Base-by-base conservation (phyloP, 2,888 invertebrate genomes). In the Agriopis leucophaearia region DNA sequence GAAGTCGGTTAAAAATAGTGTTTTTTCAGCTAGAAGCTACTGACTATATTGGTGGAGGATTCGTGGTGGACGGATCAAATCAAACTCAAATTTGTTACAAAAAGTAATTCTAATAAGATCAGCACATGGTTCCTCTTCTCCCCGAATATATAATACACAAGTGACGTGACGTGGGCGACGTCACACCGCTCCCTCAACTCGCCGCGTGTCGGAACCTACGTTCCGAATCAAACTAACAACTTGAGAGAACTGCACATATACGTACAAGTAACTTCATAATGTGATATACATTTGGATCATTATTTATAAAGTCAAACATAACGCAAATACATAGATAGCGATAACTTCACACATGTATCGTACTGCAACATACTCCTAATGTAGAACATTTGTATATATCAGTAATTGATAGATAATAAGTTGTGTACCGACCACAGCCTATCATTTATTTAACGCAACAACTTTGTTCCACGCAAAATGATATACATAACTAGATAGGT, bases 61-160 rank as follows among this genome's bases (percentile, higher is more conserved):
- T 27, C 27, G 3, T 27, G 9, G 1, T 7, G 3, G 7, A 16
- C 10, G 38, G 38, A 38, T 55, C 15, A 59, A 65, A 65, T 67
- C 40, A 67, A 67, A 67, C 15, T 35, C 66, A n/a, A 57, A 48
- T 58, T 8, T 54, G 52, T 67, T 67, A 67, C 58, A 67, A 67
- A 66, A 59, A 62, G 57, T 59, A 59, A 59, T 59, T 59, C 59
- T 59, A 59, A 59, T 59, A 59, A 59, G 59, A 59, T 59, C 59
- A 59, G 59, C 59, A 59, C 59, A 59, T 50, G 59, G 59, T 59
- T 50, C 48, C 18, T 42, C 12, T 42, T 38, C 40, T 59, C 50
- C 27, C 58, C 35, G 42, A 58, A 48, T 59, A 50, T 59, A 50
- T 59, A 50, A 50, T 40, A 50, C 50, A 58, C 47, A 42, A 50